phyloP scores from a whole-genome alignment of 2,113 vertebrate genomes.

The Platysternon megacephalum region DNA sequence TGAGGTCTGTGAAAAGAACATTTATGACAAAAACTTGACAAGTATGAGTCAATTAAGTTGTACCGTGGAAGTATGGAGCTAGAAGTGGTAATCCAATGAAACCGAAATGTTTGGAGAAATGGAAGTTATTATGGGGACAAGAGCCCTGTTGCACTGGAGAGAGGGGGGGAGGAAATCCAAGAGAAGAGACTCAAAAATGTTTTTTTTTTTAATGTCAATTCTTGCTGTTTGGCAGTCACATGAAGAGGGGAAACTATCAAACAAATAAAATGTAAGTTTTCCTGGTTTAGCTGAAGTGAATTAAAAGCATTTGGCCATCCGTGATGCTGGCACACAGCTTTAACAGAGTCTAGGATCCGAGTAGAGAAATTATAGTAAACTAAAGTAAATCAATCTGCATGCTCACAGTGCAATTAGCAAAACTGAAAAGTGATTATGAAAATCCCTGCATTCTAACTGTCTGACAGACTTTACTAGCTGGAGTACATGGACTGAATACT shows the following conservation, averaged over 20 bases:
- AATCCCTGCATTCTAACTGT: neutral
- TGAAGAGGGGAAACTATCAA: neutral
- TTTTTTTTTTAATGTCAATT: neutral
- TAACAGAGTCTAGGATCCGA: neutral
- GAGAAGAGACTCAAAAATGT: neutral
- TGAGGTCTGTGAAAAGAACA: neutral
- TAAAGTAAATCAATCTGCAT: neutral
- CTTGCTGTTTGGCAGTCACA: neutral
- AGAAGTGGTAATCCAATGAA: neutral
- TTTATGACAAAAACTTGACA: neutral
- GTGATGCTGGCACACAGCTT: neutral
- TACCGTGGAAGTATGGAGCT: accelerated
- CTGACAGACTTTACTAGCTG: neutral
- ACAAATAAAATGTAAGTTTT: neutral
- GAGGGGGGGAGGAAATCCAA: neutral
- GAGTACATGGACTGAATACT: neutral
- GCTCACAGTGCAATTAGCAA: neutral
- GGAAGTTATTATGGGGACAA: neutral
- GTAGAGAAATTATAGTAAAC: constrained; percentile 17
- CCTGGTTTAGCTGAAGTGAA: neutral
- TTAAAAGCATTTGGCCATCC: neutral
- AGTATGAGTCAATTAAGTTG: neutral
- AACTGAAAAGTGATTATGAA: neutral
- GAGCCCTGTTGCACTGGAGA: neutral
- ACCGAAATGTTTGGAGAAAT: neutral